Conservation (phyloP, 2,888 invertebrate species). For the Cactoblastis cactorum region DNA sequence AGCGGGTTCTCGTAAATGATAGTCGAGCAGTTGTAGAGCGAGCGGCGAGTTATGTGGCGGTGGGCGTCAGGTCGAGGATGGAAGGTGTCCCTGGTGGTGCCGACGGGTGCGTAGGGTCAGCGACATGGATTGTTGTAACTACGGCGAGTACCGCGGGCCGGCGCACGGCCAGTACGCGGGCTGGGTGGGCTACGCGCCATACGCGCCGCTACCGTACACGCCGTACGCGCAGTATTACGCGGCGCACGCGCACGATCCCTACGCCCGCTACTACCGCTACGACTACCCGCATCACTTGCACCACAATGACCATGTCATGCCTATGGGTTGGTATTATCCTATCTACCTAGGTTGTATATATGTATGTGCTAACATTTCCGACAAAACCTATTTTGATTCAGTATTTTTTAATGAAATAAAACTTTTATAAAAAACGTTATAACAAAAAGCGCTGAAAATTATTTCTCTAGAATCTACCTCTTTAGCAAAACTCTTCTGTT, state of each 20-base stretch:
- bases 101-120: constrained; percentile 54
- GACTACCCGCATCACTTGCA: constrained; percentile 67
- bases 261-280: constrained; percentile 70
- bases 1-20: constrained; percentile 24
- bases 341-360: not conserved
- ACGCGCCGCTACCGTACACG: constrained; percentile 48
- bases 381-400: too few species aligned
- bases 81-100: constrained; percentile 43
- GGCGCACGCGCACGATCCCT: constrained; percentile 66
- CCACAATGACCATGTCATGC: constrained; percentile 65
- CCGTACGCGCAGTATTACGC: constrained; percentile 55
- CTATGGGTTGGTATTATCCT: constrained; percentile 58
- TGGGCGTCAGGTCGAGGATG: constrained; percentile 49
- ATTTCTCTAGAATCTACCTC: too few species aligned
- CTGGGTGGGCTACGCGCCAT: constrained; percentile 53
- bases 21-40: constrained; percentile 33
- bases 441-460: too few species aligned
- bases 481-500: too few species aligned
- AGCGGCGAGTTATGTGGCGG: constrained; percentile 48
- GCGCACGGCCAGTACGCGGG: constrained; percentile 54
- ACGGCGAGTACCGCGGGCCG: constrained; percentile 69
- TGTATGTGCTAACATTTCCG: not conserved
- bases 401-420: too few species aligned
- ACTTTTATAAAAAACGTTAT: too few species aligned
- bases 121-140: constrained; percentile 75